Evolutionary conservation across 2,888 invertebrate genomes (phyloP).

Genomic region (Epinotia ramella): DNA sequence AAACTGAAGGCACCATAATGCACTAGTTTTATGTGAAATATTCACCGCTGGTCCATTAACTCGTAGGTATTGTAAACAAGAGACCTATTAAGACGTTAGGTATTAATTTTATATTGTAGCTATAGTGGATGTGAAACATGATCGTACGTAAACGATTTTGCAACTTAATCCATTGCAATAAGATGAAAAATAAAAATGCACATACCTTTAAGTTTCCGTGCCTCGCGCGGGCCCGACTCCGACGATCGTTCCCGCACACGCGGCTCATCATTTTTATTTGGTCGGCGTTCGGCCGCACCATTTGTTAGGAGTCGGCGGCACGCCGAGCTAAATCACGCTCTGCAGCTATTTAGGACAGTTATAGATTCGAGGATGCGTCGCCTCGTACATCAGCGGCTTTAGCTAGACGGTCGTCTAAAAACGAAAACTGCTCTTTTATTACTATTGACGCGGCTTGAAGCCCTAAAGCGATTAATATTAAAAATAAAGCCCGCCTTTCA

Average conservation of each 20-base stretch:
- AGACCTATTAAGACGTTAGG: too few relatives aligned
- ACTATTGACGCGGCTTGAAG: conserved; percentile 19
- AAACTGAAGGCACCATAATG: too few relatives aligned
- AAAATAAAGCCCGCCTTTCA: conserved; percentile 27
- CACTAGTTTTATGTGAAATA: too few relatives aligned
- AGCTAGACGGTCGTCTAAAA: conserved; percentile 31
- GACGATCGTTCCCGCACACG: conserved; percentile 51
- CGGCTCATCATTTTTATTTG: conserved; percentile 68
- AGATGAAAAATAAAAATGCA: neutral
- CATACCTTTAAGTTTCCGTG: neutral
- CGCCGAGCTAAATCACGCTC: conserved; percentile 42
- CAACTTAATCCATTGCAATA: neutral
- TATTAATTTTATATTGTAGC: too few relatives aligned
- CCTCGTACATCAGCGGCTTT: conserved; percentile 59
- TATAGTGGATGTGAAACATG: too few relatives aligned
- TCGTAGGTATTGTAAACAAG: too few relatives aligned
- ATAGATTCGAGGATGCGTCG: conserved; percentile 38
- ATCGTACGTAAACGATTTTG: too few relatives aligned
- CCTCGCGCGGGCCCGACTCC: neutral
- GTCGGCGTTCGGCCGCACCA: conserved; percentile 55
- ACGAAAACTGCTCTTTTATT: conserved; percentile 20
- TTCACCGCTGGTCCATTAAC: too few relatives aligned
- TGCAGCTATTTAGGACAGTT: conserved; percentile 35
- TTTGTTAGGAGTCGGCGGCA: conserved; percentile 56
- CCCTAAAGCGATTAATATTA: conserved; percentile 31